Evolutionary conservation across 2,888 invertebrate species (phyloP).

Genomic region (Lochmaea capreae): DNA sequence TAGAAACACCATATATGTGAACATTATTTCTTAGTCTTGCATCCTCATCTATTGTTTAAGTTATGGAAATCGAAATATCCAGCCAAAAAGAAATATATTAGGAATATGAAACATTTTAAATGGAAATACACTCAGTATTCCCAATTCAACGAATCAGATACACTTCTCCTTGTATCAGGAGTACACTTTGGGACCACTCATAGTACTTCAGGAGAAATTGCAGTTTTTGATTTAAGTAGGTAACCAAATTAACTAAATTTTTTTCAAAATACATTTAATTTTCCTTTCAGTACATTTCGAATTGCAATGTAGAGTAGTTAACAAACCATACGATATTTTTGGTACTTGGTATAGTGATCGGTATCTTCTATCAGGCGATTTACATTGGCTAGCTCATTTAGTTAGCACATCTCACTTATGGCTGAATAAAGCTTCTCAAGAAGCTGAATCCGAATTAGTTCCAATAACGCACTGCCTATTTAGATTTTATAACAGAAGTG

Average conservation of each 20-base stretch:
- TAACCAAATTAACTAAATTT: not conserved
- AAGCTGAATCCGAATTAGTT: constrained; percentile 81
- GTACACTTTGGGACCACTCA: constrained; percentile 83
- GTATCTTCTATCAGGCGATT: constrained; percentile 82
- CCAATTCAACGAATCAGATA: constrained; percentile 85
- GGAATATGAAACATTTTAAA: constrained; percentile 82
- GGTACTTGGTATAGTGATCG: constrained; percentile 90
- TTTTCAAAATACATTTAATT: not conserved
- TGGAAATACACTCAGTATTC: constrained; percentile 92
- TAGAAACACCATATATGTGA: not conserved
- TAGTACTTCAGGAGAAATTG: constrained; percentile 87
- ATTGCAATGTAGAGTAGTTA: constrained; percentile 76
- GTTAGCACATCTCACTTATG: constrained; percentile 81
- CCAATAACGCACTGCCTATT: constrained; percentile 80
- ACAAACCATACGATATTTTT: constrained; percentile 89
- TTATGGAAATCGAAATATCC: constrained; percentile 83
- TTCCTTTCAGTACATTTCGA: constrained; percentile 72
- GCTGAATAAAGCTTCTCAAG: constrained; percentile 86
- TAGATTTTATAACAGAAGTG: constrained; percentile 81
- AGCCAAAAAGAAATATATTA: constrained; percentile 74
- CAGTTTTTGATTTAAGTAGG: constrained; percentile 78
- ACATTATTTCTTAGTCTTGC: not conserved
- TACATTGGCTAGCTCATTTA: constrained; percentile 83
- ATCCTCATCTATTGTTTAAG: constrained; percentile 63
- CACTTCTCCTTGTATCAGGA: constrained; percentile 83